These are phyloP conservation scores for Calameuta filiformis DNA, from an alignment of 2,888 invertebrate genomes.

Conservation along the genomic window DNA sequence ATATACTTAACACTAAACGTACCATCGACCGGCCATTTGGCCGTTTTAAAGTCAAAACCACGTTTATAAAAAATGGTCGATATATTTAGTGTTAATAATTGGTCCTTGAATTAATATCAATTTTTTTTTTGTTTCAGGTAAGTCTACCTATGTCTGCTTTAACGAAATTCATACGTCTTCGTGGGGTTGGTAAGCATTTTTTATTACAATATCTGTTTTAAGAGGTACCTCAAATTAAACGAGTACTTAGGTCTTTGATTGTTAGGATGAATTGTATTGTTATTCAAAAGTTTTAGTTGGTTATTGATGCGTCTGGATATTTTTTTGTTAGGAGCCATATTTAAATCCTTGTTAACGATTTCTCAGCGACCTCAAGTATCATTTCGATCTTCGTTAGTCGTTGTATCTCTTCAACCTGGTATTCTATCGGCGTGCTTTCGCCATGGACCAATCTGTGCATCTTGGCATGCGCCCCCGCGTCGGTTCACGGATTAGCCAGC, in stretches of 20 bases:
- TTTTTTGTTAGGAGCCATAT: neutral
- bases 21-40: no score
- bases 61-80: no score
- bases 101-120: neutral
- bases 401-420: constrained; percentile 13
- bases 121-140: constrained; percentile 37
- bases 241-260: neutral
- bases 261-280: no score
- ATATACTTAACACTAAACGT: neutral
- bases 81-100: neutral
- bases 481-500: constrained; percentile 18
- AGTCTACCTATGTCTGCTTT: constrained; percentile 20
- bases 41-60: no score
- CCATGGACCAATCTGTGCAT: constrained; percentile 13
- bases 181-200: neutral
- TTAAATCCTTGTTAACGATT: neutral
- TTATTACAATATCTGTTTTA: neutral
- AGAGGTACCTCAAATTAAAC: neutral
- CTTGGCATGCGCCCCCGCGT: constrained; percentile 18
- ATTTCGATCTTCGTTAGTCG: constrained; percentile 6
- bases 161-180: neutral
- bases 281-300: no score
- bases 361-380: constrained; percentile 13
- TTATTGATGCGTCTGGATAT: no score
- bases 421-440: constrained; percentile 11